Evolutionary conservation across 2,113 vertebrate genomes (phyloP).

Genomic region (Amia ocellicauda): DNA sequence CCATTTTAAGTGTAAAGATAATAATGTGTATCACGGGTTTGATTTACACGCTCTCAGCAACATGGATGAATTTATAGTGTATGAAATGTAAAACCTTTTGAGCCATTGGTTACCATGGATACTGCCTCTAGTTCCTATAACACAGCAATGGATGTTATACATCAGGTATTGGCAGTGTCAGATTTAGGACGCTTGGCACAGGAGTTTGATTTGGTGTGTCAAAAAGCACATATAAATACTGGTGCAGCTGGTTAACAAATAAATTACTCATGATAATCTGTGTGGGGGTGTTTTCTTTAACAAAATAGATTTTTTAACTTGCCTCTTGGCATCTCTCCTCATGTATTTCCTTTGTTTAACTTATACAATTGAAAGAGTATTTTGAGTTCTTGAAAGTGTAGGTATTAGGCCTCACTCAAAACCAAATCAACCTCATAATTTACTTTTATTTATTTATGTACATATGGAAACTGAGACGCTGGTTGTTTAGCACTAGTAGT

Average conservation of each 20-base stretch:
- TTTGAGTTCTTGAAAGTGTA: no score
- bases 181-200: background rate
- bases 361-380: no score
- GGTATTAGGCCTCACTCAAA: no score
- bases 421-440: no score
- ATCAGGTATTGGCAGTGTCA: background rate
- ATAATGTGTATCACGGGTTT: background rate
- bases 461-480: no score
- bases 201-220: background rate
- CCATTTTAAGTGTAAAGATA: no score
- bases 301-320: no score
- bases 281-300: no score
- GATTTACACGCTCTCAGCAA: background rate
- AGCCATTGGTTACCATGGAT: slow-evolving; percentile 7
- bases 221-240: background rate
- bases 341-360: no score
- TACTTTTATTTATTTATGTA: no score
- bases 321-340: no score
- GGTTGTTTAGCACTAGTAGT: no score
- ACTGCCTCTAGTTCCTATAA: background rate
- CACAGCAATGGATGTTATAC: slow-evolving; percentile 4
- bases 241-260: background rate
- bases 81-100: background rate
- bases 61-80: background rate
- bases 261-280: background rate